Percentiles rank a stretch among this genome's conserved stretches.
phyloP scores from a whole-genome alignment of 2,113 vertebrate genomes.

The Pelodiscus sinensis region DNA sequence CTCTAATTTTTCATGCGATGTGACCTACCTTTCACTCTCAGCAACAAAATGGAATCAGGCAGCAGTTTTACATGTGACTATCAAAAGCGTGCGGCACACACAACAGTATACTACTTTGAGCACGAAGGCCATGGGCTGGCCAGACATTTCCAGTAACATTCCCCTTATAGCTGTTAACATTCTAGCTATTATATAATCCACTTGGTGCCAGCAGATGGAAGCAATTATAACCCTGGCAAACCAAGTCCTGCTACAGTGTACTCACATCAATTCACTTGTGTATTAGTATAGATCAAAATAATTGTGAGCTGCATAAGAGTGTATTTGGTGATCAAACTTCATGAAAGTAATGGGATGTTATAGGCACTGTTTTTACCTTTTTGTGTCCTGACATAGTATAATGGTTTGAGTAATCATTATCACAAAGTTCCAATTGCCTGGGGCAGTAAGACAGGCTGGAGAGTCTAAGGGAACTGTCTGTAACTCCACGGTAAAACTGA shows the following conservation, averaged over 20 bases:
- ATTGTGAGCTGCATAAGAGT: neutral
- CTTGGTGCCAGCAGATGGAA: neutral
- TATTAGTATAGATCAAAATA: neutral
- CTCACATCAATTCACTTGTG: neutral
- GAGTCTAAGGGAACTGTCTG: neutral
- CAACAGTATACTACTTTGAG: neutral
- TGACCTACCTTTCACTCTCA: conserved; percentile 39
- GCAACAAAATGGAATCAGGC: conserved; percentile 22
- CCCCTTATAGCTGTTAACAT: neutral
- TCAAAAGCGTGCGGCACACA: neutral
- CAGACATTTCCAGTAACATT: neutral
- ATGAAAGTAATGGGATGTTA: neutral
- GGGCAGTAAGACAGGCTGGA: neutral
- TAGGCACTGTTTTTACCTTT: neutral
- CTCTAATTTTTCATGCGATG: conserved; percentile 35
- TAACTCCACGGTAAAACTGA: neutral
- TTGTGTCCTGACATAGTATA: neutral
- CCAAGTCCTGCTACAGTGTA: neutral
- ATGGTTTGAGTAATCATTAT: neutral
- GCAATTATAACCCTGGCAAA: neutral
- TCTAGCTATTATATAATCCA: neutral
- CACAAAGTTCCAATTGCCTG: neutral
- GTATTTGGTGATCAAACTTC: neutral
- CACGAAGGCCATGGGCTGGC: neutral
- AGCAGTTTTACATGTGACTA: conserved; percentile 15